Evolutionary conservation across 2,888 invertebrate species (phyloP), one percentile per base, ranked within the genome.

Genomic region (Marronus borbonicus): DNA sequence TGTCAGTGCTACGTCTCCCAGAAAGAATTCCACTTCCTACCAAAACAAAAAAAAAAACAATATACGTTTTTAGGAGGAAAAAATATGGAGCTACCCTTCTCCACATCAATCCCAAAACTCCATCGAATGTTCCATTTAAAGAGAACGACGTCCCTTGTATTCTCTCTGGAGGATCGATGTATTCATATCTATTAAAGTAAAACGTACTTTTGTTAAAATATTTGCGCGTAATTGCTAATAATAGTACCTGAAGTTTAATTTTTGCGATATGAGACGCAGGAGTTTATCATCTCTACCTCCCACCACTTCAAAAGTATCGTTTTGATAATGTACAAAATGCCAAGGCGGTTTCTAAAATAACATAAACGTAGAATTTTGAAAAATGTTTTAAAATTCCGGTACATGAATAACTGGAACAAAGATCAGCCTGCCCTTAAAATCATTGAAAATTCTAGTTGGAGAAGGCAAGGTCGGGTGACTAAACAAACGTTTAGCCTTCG

Each of bases 261-360:
- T 93, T 76, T 90, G 87, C 0, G 94, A 91, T 77, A 95, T 86
- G 0, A 94, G 85, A 12, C 90, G 88, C 0, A 95, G 88, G 7
- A 95, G 89, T 82, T 93, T 92, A 87, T 94, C 93, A 86, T 95
- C 95, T 76, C 95, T 89, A 0, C 95, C 95, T 0, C 94, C 94
- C 0, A 92, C 90, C 1, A 94, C 94, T 81, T 90, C 89, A 60
- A 92, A 85, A 44, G 81, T 85, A 62, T 90, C 90, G 81, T 93
- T 93, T 79, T 89, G 89, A 85, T 93, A 93, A 77, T 88, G 90
- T 0, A 95, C 93, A 86, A 94, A 95, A 87, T 94, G 93, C 95
- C 95, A 95, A 0, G 95, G 95, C 0, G 95, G 95, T 86, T 90
- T 90, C 90, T 90, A 81, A 24, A 84, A 84, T 36, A 7, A 36